Evolutionary conservation across 2,888 invertebrate genomes (phyloP), one percentile per base, ranked within the genome.

Genomic region (Drosophila macrospina): DNA sequence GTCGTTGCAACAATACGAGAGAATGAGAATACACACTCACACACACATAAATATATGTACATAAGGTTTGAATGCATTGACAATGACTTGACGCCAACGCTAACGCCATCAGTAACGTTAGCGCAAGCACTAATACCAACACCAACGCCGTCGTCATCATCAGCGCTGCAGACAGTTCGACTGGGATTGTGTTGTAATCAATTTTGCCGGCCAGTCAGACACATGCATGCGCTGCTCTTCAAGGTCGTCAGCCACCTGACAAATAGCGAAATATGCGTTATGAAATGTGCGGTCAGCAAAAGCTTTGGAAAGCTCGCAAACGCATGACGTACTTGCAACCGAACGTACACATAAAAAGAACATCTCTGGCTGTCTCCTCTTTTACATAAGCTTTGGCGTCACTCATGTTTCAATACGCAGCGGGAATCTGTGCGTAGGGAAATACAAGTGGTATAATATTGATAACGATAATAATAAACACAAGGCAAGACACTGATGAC

Each of bases 401-500:
- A 32, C 32, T 16, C 16, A 20, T 16, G 7, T 11, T 20, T 16
- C 32, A 32, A 47, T 45, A 32, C 32, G 7, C 47, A 16, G 47
- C n/a, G 24, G 36, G 0, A 1, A 55, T 69, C 55, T 52, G 51
- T 37, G 20, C 47, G 15, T 13, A 85, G 85, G 36, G 78, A 48
- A 66, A 20, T 47, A 6, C 44, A 47, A 64, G 48, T 60, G 45
- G 6, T 59, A 56, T 54, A 77, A 67, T 66, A 84, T 67, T 85
- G 88, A 85, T 74, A 87, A 85, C 80, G 67, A 69, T 57, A 81
- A 81, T 62, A 84, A 71, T 63, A 61, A 79, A 68, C 50, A 42
- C 44, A 60, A 37, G 28, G 20, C 39, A 51, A 64, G 47, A 55
- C 55, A 48, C 60, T 65, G 60, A 82, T 79, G 76, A 82, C 73